These are phyloP conservation scores for Maconellicoccus hirsutus DNA, from an alignment of 1,140 invertebrate species.

Conservation along the genomic window DNA sequence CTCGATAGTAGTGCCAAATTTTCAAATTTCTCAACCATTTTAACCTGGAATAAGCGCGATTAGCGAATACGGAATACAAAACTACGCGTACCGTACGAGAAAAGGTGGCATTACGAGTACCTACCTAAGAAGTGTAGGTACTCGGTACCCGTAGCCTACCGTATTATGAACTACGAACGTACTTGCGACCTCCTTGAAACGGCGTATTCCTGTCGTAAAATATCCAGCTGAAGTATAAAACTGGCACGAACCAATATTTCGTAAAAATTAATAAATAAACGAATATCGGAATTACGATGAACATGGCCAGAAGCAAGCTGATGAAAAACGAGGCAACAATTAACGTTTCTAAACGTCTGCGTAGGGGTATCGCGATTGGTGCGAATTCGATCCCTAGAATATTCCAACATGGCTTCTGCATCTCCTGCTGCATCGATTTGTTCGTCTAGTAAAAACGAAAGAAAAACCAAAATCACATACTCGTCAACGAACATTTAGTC, in stretches of 20 bases:
- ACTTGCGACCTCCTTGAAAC: too few species aligned
- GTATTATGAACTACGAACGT: too few species aligned
- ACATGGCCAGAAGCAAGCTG: constrained; percentile 49
- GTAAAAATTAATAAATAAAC: constrained; percentile 40
- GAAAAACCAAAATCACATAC: too few species aligned
- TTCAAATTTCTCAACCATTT: constrained; percentile 51
- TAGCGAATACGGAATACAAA: too few species aligned
- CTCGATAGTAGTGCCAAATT: constrained; percentile 58
- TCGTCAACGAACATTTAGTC: too few species aligned
- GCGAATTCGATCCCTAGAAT: constrained; percentile 62
- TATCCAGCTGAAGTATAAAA: too few species aligned
- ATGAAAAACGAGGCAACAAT: constrained; percentile 55
- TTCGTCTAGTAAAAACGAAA: too few species aligned
- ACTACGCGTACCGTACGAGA: too few species aligned
- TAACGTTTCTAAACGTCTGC: constrained; percentile 65
- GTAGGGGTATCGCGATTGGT: constrained; percentile 56
- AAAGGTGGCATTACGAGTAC: too few species aligned
- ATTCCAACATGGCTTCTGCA: constrained; percentile 32
- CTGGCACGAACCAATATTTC: constrained; percentile 30
- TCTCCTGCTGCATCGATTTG: too few species aligned
- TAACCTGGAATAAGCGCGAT: constrained; percentile 28
- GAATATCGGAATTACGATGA: constrained; percentile 37
- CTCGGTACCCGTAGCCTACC: neutral
- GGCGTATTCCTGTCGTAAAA: too few species aligned
- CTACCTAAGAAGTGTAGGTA: too few species aligned